Evolutionary conservation across 2,888 invertebrate genomes (phyloP).

Genomic region (Lasioglossum morio): DNA sequence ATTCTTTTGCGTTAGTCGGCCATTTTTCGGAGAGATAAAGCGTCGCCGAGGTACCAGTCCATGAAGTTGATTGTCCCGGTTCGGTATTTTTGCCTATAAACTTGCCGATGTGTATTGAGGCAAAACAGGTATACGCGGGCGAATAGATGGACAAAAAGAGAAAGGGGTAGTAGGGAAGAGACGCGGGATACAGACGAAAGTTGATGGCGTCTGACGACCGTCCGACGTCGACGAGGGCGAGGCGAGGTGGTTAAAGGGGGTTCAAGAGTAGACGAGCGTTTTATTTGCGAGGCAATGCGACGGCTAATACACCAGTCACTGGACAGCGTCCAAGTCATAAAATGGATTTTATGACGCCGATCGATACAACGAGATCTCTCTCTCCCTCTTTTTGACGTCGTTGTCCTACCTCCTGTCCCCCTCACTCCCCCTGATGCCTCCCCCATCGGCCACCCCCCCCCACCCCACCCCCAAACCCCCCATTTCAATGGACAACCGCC

Average conservation of each 20-base stretch:
- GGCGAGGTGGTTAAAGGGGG: constrained; percentile 76
- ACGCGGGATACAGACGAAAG: constrained; percentile 70
- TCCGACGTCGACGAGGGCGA: constrained; percentile 70
- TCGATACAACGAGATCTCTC: constrained; percentile 81
- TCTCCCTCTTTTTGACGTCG: constrained; percentile 68
- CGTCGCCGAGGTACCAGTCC: constrained; percentile 45
- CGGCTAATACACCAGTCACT: constrained; percentile 84
- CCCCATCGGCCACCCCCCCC: constrained; percentile 1
- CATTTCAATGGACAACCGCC: constrained; percentile 64
- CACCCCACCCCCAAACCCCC: constrained; percentile 35
- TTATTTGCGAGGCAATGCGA: constrained; percentile 84
- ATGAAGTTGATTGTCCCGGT: constrained; percentile 57
- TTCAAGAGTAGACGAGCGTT: constrained; percentile 81
- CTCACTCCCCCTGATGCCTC: constrained; percentile 22
- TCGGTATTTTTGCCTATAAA: constrained; percentile 75
- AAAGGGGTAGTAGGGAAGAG: constrained; percentile 46
- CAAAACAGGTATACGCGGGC: constrained; percentile 35
- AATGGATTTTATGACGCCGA: constrained; percentile 84
- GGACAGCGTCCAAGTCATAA: constrained; percentile 84
- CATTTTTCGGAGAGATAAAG: constrained; percentile 24
- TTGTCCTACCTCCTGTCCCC: constrained; percentile 56
- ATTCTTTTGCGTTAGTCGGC: constrained; percentile 29
- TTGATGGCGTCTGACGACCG: constrained; percentile 75
- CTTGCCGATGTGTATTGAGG: constrained; percentile 67
- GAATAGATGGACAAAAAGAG: constrained; percentile 45